Evolutionary conservation across 2,888 invertebrate genomes (phyloP).

Genomic region (Noctua janthe): DNA sequence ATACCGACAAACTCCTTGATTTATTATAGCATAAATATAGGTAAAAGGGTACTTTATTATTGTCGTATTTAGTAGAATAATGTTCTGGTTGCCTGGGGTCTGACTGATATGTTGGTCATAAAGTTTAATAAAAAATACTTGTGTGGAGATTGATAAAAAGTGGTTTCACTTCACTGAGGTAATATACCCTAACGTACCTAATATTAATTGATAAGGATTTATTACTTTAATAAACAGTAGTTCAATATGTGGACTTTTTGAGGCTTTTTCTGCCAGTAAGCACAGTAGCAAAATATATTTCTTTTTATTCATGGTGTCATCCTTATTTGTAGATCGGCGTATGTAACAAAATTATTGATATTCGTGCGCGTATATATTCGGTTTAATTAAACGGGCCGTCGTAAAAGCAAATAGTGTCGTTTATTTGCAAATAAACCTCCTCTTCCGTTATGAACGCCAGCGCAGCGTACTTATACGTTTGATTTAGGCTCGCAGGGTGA

Average conservation of each 20-base stretch:
- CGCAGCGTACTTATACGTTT: conserved; percentile 34
- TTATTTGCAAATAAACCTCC: conserved; percentile 61
- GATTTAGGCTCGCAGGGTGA: background rate
- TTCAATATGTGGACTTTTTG: background rate
- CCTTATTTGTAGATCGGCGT: conserved; percentile 47
- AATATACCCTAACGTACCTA: background rate
- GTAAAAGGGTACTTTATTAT: conserved; percentile 56
- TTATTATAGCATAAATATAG: conserved; percentile 58
- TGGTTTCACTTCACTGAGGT: background rate
- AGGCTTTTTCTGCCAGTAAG: background rate
- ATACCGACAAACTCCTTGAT: conserved; percentile 50
- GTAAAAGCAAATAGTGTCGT: conserved; percentile 68
- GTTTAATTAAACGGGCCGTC: conserved; percentile 69
- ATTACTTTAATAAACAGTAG: background rate
- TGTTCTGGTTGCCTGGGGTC: conserved; percentile 37
- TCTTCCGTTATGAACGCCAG: conserved; percentile 37
- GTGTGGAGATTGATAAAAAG: conserved; percentile 17
- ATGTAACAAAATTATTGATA: conserved; percentile 67
- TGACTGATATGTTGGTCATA: conserved; percentile 36
- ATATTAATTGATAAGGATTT: background rate
- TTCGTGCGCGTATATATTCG: conserved; percentile 64
- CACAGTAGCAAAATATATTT: background rate
- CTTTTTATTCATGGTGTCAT: conserved; percentile 21
- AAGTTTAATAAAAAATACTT: conserved; percentile 33
- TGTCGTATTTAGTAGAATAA: conserved; percentile 52